Evolutionary conservation across 2,797 vertebrate genomes (phyloP).

Genomic region (Morelia viridis): DNA sequence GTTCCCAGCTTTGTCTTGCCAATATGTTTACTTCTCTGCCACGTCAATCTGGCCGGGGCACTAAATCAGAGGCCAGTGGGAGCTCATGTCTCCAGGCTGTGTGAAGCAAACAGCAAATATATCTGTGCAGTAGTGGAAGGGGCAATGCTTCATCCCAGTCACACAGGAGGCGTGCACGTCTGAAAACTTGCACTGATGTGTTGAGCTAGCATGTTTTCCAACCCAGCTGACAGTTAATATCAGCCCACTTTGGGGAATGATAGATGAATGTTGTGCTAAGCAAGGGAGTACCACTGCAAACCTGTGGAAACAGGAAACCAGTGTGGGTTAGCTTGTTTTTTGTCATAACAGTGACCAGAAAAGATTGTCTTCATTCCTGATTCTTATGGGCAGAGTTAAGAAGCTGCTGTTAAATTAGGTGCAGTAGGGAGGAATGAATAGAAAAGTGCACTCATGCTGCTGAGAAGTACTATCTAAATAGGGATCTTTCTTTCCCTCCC

Average conservation of each 20-base stretch:
- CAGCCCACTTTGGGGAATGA: constrained; percentile 17
- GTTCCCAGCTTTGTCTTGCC: not conserved
- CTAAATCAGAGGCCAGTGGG: not conserved
- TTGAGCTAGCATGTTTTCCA: constrained; percentile 8
- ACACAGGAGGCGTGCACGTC: not conserved
- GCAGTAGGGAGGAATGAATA: no score
- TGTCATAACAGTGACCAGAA: not conserved
- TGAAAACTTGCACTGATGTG: constrained; percentile 1
- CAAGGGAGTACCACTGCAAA: not conserved
- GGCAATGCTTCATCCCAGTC: not conserved
- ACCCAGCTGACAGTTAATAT: not conserved
- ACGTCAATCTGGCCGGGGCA: not conserved
- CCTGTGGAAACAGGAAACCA: not conserved
- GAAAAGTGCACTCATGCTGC: not conserved
- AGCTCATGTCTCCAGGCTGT: not conserved
- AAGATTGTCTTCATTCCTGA: not conserved
- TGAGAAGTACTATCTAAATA: not conserved
- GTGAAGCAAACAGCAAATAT: constrained; percentile 1
- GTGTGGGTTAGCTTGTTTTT: not conserved
- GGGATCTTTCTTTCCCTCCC: not conserved
- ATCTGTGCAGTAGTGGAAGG: not conserved
- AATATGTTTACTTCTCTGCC: constrained; percentile 11
- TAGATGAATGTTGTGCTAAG: not conserved
- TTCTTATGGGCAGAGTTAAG: not conserved
- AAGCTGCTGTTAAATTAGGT: not conserved